A percentile compares a stretch with the other conserved stretches of the same genome.
Evolutionary conservation across 2,113 vertebrate species (phyloP).

Genomic region (Semnornis frantzii): DNA sequence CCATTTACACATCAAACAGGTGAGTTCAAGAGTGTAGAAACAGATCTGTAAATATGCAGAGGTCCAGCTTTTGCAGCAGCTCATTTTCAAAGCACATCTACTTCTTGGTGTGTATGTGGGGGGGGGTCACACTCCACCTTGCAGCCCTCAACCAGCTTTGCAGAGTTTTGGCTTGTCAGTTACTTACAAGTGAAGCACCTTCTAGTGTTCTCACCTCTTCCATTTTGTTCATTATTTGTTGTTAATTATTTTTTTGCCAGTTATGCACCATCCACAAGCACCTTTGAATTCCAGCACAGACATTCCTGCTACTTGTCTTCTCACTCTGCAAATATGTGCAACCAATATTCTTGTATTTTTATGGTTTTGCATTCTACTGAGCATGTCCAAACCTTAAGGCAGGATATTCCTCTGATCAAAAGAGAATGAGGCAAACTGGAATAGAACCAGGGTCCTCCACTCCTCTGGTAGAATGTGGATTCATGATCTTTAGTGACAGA

Average conservation of each 20-base stretch:
- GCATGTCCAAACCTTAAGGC: not conserved
- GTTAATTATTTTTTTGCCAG: not conserved
- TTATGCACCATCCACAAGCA: not conserved
- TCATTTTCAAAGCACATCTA: not conserved
- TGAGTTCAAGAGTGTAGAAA: not conserved
- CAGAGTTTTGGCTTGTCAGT: not conserved
- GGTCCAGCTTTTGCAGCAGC: not conserved
- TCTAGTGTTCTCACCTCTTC: not conserved
- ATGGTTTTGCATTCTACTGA: not conserved
- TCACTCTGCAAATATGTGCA: not conserved
- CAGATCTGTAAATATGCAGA: conserved; percentile 20
- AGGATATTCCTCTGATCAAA: not conserved
- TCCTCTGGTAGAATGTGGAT: not conserved
- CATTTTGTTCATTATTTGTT: not conserved
- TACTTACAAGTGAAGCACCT: not conserved
- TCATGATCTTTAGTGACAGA: not conserved
- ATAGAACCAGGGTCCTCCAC: not conserved
- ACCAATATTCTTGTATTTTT: not conserved
- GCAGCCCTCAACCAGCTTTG: not conserved
- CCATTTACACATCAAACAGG: not conserved
- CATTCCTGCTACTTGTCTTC: not conserved
- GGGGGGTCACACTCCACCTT: not conserved
- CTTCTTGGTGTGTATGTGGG: not conserved
- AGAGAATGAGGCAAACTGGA: accelerated
- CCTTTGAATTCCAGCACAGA: not conserved